These are phyloP conservation scores for Macrocentrus cingulum DNA, from an alignment of 1,140 invertebrate genomes.

Conservation along the genomic window DNA sequence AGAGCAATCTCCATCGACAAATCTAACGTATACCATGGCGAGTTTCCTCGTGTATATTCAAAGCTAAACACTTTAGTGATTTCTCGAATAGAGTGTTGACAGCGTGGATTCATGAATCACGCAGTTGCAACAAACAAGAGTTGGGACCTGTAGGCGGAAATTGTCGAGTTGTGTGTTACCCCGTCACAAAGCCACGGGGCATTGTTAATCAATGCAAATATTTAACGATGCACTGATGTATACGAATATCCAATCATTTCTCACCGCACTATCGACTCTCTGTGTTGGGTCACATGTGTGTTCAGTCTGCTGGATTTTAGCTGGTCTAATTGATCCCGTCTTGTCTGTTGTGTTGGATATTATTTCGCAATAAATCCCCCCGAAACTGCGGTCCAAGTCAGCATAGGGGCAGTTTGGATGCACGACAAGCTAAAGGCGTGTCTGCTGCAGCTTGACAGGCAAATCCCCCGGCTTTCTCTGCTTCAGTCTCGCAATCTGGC, in stretches of 20 bases:
- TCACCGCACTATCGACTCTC: not conserved
- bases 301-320: not conserved
- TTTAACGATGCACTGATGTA: slow-evolving; percentile 26
- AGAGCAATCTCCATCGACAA: not conserved
- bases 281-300: not conserved
- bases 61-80: slow-evolving; percentile 2
- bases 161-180: not conserved
- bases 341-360: slow-evolving; percentile 49
- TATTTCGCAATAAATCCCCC: slow-evolving; percentile 54
- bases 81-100: slow-evolving; percentile 6
- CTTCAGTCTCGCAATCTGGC: slow-evolving; percentile 29
- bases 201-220: slow-evolving; percentile 44
- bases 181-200: slow-evolving; percentile 10
- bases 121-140: slow-evolving; percentile 15
- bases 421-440: slow-evolving; percentile 56
- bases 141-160: not conserved
- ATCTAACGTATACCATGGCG: too few relatives aligned
- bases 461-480: not conserved
- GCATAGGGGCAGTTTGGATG: slow-evolving; percentile 42
- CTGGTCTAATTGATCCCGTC: not conserved
- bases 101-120: slow-evolving; percentile 16
- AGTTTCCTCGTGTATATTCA: too few relatives aligned
- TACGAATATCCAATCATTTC: not conserved
- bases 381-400: slow-evolving; percentile 21
- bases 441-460: too few relatives aligned